These are phyloP conservation scores for Epizoanthus rinbou DNA, from an alignment of 92 coral and sea anemone genomes.

Conservation along the genomic window DNA sequence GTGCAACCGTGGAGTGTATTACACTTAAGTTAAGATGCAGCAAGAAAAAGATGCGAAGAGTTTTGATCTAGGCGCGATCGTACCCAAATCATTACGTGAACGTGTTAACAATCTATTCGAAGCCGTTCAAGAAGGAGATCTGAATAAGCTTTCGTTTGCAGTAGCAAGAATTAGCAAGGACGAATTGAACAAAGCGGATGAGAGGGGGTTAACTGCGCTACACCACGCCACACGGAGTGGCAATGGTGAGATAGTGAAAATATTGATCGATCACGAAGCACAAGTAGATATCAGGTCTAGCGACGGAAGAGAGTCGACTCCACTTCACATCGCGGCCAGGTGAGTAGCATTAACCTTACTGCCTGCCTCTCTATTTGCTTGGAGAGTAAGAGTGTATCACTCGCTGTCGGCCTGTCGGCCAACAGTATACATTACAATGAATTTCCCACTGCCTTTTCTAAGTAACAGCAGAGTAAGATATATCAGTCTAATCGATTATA, in stretches of 20 bases:
- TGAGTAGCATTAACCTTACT: background rate
- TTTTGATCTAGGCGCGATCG: background rate
- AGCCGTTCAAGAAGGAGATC: constrained; percentile 40
- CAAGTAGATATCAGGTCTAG: constrained; percentile 18
- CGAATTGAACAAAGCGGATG: constrained; percentile 27
- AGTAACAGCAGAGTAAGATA: too few species aligned
- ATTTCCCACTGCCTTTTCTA: too few species aligned
- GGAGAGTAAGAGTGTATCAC: too few species aligned
- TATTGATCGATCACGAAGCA: constrained; percentile 31
- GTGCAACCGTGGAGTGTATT: background rate
- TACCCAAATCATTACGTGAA: constrained; percentile 34
- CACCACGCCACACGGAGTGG: constrained; percentile 29
- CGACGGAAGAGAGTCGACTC: constrained; percentile 37
- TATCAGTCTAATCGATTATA: too few species aligned
- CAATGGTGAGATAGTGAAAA: constrained; percentile 3
- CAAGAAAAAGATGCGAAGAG: background rate
- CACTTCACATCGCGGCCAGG: constrained; percentile 39
- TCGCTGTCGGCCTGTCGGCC: too few species aligned
- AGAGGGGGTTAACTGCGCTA: constrained; percentile 10
- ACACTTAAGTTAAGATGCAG: background rate
- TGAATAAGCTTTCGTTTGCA: constrained; percentile 7
- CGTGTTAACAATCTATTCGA: constrained; percentile 24
- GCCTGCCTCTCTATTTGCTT: too few species aligned
- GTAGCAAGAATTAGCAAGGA: constrained; percentile 34
- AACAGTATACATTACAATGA: too few species aligned